phyloP scores from a whole-genome alignment of 1,140 invertebrate genomes.

The Eumeta japonica region DNA sequence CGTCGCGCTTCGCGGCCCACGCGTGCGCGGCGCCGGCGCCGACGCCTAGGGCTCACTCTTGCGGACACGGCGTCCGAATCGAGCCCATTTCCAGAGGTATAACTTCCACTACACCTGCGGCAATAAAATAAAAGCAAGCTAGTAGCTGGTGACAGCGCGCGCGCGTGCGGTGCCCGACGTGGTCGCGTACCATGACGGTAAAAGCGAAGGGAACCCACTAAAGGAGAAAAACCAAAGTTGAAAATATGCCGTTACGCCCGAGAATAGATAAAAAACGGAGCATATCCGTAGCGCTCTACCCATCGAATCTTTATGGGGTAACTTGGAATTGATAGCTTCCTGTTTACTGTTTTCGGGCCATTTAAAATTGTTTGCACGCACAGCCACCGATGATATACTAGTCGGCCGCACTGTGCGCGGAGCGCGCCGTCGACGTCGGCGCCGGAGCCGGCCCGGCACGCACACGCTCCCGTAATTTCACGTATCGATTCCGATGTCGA shows the following conservation, averaged over 20 bases:
- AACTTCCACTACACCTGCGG: conserved; percentile 55
- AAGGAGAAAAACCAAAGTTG: conserved; percentile 19
- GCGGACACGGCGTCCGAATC: conserved; percentile 50
- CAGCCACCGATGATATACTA: conserved; percentile 27
- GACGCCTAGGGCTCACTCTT: conserved; percentile 33
- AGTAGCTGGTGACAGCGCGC: too few species aligned
- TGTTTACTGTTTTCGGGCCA: conserved; percentile 35
- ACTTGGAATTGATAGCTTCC: conserved; percentile 39
- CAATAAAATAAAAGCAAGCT: conserved; percentile 51
- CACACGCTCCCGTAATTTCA: too few species aligned
- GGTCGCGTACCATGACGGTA: too few species aligned
- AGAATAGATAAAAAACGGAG: conserved; percentile 20
- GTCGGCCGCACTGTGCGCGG: too few species aligned
- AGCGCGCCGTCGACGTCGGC: neutral
- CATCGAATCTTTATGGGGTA: conserved; percentile 39
- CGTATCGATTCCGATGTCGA: conserved; percentile 33
- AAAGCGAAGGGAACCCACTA: too few species aligned
- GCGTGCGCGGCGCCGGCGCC: conserved; percentile 16
- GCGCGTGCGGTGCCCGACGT: too few species aligned
- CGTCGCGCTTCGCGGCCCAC: conserved; percentile 20
- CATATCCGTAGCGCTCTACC: conserved; percentile 22
- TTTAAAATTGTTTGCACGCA: conserved; percentile 41
- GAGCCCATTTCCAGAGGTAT: conserved; percentile 47
- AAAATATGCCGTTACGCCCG: conserved; percentile 20
- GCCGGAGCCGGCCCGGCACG: neutral